Percentiles rank a stretch among this genome's conserved stretches.
Evolutionary conservation across 1,140 invertebrate species (phyloP).

Genomic region (Adelges cooleyi): DNA sequence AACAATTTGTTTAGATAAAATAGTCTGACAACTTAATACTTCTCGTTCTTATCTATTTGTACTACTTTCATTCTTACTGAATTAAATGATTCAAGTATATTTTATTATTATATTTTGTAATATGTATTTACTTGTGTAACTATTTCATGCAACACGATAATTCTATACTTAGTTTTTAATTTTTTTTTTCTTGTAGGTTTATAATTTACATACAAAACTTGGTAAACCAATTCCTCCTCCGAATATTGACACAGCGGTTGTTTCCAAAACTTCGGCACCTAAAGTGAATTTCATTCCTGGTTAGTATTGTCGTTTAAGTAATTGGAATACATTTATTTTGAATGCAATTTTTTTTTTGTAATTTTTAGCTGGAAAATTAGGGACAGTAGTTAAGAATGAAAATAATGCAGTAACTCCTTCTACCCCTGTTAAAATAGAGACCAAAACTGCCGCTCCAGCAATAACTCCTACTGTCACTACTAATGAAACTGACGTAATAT

Average conservation of each 20-base stretch:
- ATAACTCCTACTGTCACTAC: background rate
- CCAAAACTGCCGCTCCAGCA: background rate
- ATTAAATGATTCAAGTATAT: background rate
- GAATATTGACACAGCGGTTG: slow-evolving; percentile 53
- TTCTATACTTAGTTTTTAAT: background rate
- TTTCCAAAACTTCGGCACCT: slow-evolving; percentile 42
- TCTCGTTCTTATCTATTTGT: background rate
- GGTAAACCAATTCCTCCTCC: slow-evolving; percentile 94
- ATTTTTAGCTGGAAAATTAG: slow-evolving; percentile 50
- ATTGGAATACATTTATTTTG: background rate
- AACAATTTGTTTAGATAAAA: background rate
- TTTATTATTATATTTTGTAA: background rate
- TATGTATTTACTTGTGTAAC: background rate
- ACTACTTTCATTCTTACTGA: background rate
- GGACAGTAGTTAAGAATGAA: slow-evolving; percentile 39
- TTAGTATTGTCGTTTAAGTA: background rate
- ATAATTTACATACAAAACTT: slow-evolving; percentile 90
- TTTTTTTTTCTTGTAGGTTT: slow-evolving; percentile 44
- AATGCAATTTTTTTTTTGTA: background rate
- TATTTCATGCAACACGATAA: background rate
- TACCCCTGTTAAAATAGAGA: background rate
- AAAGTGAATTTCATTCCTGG: slow-evolving; percentile 16
- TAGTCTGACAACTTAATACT: background rate
- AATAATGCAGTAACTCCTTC: slow-evolving; percentile 36
- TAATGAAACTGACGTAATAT: slow-evolving; percentile 37